A percentile compares a stretch with the other conserved stretches of the same genome.
phyloP scores from a whole-genome alignment of 2,797 vertebrate species.

The Phrynocephalus guinanensis region DNA sequence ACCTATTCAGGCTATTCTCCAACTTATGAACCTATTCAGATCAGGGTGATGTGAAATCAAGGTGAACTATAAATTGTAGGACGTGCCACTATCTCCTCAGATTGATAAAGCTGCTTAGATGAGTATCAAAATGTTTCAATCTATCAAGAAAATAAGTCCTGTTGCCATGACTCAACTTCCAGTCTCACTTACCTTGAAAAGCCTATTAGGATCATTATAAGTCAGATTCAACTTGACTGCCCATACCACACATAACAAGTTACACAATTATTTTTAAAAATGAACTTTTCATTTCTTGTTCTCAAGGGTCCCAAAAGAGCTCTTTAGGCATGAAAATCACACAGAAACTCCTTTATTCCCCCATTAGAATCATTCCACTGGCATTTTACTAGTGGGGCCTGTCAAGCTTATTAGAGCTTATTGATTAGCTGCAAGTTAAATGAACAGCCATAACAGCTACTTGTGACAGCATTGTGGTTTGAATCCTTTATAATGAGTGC shows the following conservation, averaged over 20 bases:
- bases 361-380: not conserved
- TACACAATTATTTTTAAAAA: not conserved
- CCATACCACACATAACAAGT: not conserved
- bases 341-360: not conserved
- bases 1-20: too few relatives aligned
- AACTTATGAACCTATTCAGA: too few relatives aligned
- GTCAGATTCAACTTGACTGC: too few relatives aligned
- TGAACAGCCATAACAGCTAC: not conserved
- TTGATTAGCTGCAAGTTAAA: conserved; percentile 41
- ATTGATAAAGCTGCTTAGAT: too few relatives aligned
- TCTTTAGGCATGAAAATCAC: not conserved
- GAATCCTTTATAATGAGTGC: conserved; percentile 40
- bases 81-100: too few relatives aligned
- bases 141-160: too few relatives aligned
- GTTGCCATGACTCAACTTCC: too few relatives aligned
- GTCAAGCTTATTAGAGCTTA: conserved; percentile 7
- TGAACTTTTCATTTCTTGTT: not conserved
- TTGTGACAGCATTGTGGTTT: conserved; percentile 19
- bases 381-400: not conserved
- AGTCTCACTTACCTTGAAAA: too few relatives aligned
- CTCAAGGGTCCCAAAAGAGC: not conserved
- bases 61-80: too few relatives aligned
- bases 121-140: too few relatives aligned
- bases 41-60: too few relatives aligned
- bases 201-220: too few relatives aligned